Conservation (phyloP, 1,140 invertebrate genomes). For the Ruditapes philippinarum region DNA sequence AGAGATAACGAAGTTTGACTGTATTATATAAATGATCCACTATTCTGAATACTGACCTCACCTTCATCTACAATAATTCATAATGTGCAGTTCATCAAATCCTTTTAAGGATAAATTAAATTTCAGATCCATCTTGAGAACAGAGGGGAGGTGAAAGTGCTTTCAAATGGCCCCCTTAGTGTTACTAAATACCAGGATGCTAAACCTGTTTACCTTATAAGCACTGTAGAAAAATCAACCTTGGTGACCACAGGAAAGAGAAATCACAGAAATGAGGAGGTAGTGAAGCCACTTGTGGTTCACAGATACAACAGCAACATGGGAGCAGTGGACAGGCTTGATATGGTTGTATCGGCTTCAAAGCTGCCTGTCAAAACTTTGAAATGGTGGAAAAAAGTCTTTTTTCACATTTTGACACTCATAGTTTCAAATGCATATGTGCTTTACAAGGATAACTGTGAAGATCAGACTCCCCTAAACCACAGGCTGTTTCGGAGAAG, state of each 20-base stretch:
- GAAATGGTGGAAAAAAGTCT: constrained; percentile 60
- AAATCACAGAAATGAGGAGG: background rate
- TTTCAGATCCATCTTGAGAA: too few relatives aligned
- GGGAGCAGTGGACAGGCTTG: constrained; percentile 34
- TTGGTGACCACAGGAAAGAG: background rate
- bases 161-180: too few relatives aligned
- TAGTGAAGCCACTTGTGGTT: too few relatives aligned
- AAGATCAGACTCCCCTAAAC: background rate
- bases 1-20: too few relatives aligned
- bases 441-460: background rate
- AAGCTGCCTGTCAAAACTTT: background rate
- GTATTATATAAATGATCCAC: too few relatives aligned
- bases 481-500: background rate
- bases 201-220: constrained; percentile 18
- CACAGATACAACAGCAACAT: constrained; percentile 25
- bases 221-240: constrained; percentile 11
- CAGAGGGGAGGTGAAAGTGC: too few relatives aligned
- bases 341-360: constrained; percentile 41
- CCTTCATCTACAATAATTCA: too few relatives aligned
- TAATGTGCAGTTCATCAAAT: too few relatives aligned
- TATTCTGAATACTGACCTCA: too few relatives aligned
- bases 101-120: too few relatives aligned
- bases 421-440: constrained; percentile 17
- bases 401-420: constrained; percentile 43
- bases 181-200: constrained; percentile 43